Conservation (phyloP, 2,113 vertebrate genomes). For the Anser brachyrhynchus region DNA sequence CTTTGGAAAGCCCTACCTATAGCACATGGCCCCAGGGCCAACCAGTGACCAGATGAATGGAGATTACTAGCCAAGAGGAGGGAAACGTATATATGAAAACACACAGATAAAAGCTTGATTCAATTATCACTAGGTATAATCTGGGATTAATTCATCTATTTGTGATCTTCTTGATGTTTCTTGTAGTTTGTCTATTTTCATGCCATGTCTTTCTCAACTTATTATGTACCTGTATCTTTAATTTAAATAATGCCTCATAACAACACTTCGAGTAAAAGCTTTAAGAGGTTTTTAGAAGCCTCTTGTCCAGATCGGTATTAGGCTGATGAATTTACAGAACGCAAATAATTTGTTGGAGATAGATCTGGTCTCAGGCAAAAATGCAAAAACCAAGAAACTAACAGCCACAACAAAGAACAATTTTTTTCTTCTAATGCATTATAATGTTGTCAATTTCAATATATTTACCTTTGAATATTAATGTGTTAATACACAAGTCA, state of each 20-base stretch:
- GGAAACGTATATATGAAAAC: not conserved
- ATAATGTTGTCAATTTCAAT: not conserved
- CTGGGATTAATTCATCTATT: not conserved
- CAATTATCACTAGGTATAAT: not conserved
- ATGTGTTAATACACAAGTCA: not conserved
- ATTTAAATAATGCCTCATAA: not conserved
- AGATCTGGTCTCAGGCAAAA: not conserved
- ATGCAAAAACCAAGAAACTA: not conserved
- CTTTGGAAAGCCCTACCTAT: not conserved
- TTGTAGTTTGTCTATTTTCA: not conserved
- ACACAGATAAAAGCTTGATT: not conserved
- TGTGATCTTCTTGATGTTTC: not conserved
- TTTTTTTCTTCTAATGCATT: not conserved
- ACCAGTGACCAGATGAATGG: not conserved
- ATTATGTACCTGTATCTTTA: not conserved
- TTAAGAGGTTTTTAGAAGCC: not conserved
- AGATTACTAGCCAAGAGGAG: not conserved
- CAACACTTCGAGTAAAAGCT: not conserved
- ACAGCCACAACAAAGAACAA: not conserved
- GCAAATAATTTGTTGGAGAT: not conserved
- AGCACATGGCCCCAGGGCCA: not conserved
- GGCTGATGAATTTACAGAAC: not conserved
- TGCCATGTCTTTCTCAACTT: not conserved
- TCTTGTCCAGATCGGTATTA: not conserved
- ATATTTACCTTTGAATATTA: not conserved